These are phyloP conservation scores for Ancistrus triradiatus DNA, from an alignment of 2,113 vertebrate species.

Conservation along the genomic window DNA sequence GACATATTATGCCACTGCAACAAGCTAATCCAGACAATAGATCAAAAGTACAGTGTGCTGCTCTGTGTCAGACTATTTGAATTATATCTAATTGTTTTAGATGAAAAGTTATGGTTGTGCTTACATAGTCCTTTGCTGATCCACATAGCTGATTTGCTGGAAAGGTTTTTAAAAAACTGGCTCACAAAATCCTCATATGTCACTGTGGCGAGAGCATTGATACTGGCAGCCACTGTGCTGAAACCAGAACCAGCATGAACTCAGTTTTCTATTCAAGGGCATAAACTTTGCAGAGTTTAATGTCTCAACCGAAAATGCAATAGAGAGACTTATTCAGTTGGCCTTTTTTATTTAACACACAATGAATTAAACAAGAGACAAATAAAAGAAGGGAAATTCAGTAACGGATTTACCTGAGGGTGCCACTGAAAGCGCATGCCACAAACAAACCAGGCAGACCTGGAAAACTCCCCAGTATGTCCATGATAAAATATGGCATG, in stretches of 20 bases:
- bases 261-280: conserved; percentile 3
- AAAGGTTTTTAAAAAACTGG: conserved; percentile 65
- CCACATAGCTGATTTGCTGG: conserved; percentile 70
- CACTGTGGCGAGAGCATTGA: conserved; percentile 84
- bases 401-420: conserved; percentile 66
- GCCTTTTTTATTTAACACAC: neutral
- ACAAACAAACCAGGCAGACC: conserved; percentile 84
- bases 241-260: conserved; percentile 24
- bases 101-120: no score
- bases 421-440: conserved; percentile 83
- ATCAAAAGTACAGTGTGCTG: no score
- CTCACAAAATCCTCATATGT: conserved; percentile 82
- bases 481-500: conserved; percentile 85
- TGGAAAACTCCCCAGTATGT: conserved; percentile 72
- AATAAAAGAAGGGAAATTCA: neutral
- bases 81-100: no score
- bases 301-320: neutral
- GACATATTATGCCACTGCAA: neutral
- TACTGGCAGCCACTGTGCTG: conserved; percentile 83
- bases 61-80: no score
- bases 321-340: neutral
- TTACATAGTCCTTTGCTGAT: conserved; percentile 84
- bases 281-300: neutral
- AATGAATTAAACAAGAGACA: neutral
- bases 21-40: neutral